A percentile compares a stretch with the other conserved stretches of the same genome.
Conservation (phyloP, 2,888 invertebrate genomes). For the Chloroclystis v-ata region DNA sequence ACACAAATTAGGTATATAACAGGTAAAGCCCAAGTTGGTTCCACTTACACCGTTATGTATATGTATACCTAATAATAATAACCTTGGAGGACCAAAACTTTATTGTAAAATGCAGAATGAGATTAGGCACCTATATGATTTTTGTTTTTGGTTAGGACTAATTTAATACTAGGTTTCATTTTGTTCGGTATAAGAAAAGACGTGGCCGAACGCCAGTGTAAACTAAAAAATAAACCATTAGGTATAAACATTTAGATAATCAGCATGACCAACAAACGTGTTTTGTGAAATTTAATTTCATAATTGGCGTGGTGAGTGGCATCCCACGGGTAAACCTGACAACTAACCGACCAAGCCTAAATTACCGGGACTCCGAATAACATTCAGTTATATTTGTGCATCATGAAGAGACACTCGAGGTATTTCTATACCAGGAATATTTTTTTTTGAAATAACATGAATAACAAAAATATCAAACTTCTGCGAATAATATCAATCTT, state of each 20-base stretch:
- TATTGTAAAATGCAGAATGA: too few relatives aligned
- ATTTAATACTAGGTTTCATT: too few relatives aligned
- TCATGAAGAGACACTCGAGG: conserved; percentile 34
- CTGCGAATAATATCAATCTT: too few relatives aligned
- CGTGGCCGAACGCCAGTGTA: too few relatives aligned
- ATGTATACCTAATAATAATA: too few relatives aligned
- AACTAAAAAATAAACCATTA: conserved; percentile 6
- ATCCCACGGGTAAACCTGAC: conserved; percentile 21
- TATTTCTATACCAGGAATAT: conserved; percentile 8
- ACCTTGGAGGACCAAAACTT: too few relatives aligned
- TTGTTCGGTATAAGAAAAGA: too few relatives aligned
- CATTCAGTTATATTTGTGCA: conserved; percentile 28
- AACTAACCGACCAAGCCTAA: conserved; percentile 21
- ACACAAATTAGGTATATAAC: too few relatives aligned
- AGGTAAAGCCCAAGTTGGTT: too few relatives aligned
- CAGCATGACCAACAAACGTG: conserved; percentile 15
- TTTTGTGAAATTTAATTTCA: conserved; percentile 32
- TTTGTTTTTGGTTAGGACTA: too few relatives aligned
- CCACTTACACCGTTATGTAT: too few relatives aligned
- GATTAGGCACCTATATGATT: too few relatives aligned
- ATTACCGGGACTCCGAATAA: conserved; percentile 18
- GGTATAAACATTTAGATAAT: conserved; percentile 8
- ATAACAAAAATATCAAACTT: background rate
- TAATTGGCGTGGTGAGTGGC: conserved; percentile 25
- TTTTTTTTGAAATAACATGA: background rate